Evolutionary conservation across 2,113 vertebrate species (phyloP).

Genomic region (Semicossyphus pulcher): DNA sequence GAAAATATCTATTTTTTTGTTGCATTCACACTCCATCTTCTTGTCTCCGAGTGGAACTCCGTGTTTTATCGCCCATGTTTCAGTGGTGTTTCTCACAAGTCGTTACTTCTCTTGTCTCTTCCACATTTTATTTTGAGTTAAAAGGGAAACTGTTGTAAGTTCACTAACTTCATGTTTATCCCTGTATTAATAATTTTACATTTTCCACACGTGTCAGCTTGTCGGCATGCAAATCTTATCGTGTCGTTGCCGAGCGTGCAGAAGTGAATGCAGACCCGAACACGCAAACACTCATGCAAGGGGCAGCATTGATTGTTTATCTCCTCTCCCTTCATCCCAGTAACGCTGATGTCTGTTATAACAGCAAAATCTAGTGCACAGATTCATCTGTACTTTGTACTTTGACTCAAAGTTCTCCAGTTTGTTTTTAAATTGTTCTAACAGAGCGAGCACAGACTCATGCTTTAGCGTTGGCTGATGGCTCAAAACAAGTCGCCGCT

Average conservation of each 20-base stretch:
- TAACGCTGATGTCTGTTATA: slow-evolving; percentile 24
- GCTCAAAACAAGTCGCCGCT: slow-evolving; percentile 35
- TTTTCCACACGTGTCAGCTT: slow-evolving; percentile 7
- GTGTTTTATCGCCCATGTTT: slow-evolving; percentile 44
- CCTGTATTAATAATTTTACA: not conserved
- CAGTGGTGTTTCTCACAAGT: slow-evolving; percentile 28
- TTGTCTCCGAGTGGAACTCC: slow-evolving; percentile 24
- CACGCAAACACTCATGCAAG: slow-evolving; percentile 71
- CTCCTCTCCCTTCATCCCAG: slow-evolving; percentile 33
- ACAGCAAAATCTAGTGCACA: slow-evolving; percentile 23
- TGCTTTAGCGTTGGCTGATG: slow-evolving; percentile 39
- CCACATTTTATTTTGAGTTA: slow-evolving; percentile 78
- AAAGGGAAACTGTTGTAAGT: slow-evolving; percentile 82
- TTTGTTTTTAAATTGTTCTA: slow-evolving; percentile 2
- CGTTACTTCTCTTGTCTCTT: slow-evolving; percentile 36
- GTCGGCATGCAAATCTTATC: slow-evolving; percentile 4
- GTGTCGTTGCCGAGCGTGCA: not conserved
- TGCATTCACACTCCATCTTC: slow-evolving; percentile 45
- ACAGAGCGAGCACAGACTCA: slow-evolving; percentile 1
- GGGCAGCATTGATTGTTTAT: slow-evolving; percentile 66
- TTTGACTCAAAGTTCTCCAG: slow-evolving; percentile 7
- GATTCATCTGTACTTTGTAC: slow-evolving; percentile 23
- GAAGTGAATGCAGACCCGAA: slow-evolving; percentile 28
- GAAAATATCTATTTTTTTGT: slow-evolving; percentile 15
- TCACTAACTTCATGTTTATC: slow-evolving; percentile 61